phyloP scores from a whole-genome alignment of 2,888 invertebrate genomes.

The Leptinotarsa haldemani region DNA sequence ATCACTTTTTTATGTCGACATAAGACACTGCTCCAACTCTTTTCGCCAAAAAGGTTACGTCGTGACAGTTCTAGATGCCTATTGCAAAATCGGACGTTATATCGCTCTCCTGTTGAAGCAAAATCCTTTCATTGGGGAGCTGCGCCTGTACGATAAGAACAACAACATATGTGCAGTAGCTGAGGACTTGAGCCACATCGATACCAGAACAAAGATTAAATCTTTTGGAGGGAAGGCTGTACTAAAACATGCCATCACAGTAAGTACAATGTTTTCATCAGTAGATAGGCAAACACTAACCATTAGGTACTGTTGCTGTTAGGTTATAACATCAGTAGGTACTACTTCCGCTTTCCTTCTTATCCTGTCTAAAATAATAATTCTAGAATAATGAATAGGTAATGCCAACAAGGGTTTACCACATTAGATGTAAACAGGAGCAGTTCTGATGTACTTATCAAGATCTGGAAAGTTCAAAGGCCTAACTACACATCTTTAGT shows the following conservation, averaged over 20 bases:
- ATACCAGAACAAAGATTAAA: conserved; percentile 57
- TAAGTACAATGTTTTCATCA: conserved; percentile 44
- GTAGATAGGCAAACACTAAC: no score
- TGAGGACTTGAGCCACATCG: conserved; percentile 61
- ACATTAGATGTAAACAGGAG: no score
- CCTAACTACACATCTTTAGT: no score
- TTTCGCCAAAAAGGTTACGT: conserved; percentile 24
- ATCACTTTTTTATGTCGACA: background rate
- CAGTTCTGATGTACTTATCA: no score
- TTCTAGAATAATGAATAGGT: no score
- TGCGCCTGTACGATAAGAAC: conserved; percentile 58
- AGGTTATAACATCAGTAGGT: no score
- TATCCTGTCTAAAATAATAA: no score
- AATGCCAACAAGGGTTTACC: no score
- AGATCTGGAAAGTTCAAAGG: no score
- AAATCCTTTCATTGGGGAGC: conserved; percentile 55
- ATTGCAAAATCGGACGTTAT: conserved; percentile 49
- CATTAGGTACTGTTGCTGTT: no score
- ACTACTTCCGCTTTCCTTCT: no score
- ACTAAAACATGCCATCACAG: conserved; percentile 57
- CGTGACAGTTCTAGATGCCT: conserved; percentile 50
- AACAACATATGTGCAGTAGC: conserved; percentile 53
- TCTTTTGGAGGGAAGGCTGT: conserved; percentile 57
- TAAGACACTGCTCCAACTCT: background rate
- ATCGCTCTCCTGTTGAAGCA: conserved; percentile 60